Base-by-base conservation (phyloP, 2,888 invertebrate genomes). In the Drosophila mimetica region DNA sequence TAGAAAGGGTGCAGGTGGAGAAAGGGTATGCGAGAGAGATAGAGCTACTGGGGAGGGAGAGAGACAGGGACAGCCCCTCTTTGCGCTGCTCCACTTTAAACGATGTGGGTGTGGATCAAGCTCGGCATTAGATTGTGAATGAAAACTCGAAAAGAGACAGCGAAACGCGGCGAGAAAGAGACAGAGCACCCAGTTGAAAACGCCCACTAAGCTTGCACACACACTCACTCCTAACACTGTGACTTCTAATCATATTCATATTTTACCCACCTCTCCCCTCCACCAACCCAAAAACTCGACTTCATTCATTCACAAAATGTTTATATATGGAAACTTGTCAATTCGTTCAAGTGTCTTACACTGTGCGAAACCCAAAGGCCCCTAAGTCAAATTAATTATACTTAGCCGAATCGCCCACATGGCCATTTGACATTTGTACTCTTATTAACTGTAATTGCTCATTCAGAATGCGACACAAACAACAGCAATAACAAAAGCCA, bases 271-370 rank as follows among this genome's bases (percentile, higher is more conserved):
- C 7, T 16, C 20, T 5, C 7, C 14, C 1, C 16, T 44, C 42
- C 25, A 1, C 7, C 25, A 25, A 7, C 25, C 25, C 0, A 25
- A 4, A 28, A 13, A 50, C 58, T 51, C 64, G 46, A 64, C 57
- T 87, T 79, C 72, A 83, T 82, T 77, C 75, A 87, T 82, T 77
- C 75, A 85, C 73, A 81, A 70, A 82, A 79, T 84, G 86, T 54
- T 86, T 83, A 86, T 70, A 84, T 86, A 84, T 75, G 84, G 88
- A 73, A 88, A 86, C 84, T 84, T 84, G 84, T 82, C 77, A 76
- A 79, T 83, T 86, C 76, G 84, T 79, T 88, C 74, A 76, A 87
- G 73, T 73, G 64, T 50, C 63, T 16, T 77, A 85, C 88, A 84
- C 83, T 82, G 77, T 57, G 75, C 86, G 58, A 84, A 84, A 81